Evolutionary conservation across 2,888 invertebrate species (phyloP).

Genomic region (Oeneis ivallda): DNA sequence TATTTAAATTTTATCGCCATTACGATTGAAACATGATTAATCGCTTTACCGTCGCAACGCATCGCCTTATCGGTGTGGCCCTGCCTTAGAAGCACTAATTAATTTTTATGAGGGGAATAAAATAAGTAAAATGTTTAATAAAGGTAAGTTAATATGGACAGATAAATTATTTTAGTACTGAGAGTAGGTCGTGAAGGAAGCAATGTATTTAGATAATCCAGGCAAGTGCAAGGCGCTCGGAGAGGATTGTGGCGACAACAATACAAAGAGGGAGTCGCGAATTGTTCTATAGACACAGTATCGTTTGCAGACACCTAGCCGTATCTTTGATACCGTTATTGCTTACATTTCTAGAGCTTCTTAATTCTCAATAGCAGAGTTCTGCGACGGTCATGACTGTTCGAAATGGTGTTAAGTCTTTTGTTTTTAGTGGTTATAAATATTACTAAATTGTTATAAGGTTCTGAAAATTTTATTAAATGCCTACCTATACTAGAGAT

Average conservation of each 20-base stretch:
- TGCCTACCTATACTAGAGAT: too few relatives aligned
- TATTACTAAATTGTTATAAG: not conserved
- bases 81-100: too few relatives aligned
- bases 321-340: slow-evolving; percentile 6
- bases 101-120: too few relatives aligned
- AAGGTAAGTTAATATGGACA: not conserved
- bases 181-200: slow-evolving; percentile 36
- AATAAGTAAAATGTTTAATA: too few relatives aligned
- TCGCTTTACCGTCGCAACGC: too few relatives aligned
- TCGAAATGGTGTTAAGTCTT: not conserved
- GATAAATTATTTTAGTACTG: not conserved
- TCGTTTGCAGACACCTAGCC: slow-evolving; percentile 16
- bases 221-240: slow-evolving; percentile 45
- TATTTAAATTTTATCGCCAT: too few relatives aligned
- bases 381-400: not conserved
- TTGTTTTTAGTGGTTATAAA: too few relatives aligned
- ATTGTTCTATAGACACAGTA: slow-evolving; percentile 15
- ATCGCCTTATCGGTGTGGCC: too few relatives aligned
- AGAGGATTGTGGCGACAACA: slow-evolving; percentile 22
- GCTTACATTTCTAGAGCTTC: slow-evolving; percentile 15
- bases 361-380: slow-evolving; percentile 20
- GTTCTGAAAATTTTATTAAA: not conserved
- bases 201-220: slow-evolving; percentile 44
- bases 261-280: slow-evolving; percentile 12
- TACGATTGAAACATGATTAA: too few relatives aligned